phyloP scores from a whole-genome alignment of 2,113 vertebrate species.

The Trogon surrucura region DNA sequence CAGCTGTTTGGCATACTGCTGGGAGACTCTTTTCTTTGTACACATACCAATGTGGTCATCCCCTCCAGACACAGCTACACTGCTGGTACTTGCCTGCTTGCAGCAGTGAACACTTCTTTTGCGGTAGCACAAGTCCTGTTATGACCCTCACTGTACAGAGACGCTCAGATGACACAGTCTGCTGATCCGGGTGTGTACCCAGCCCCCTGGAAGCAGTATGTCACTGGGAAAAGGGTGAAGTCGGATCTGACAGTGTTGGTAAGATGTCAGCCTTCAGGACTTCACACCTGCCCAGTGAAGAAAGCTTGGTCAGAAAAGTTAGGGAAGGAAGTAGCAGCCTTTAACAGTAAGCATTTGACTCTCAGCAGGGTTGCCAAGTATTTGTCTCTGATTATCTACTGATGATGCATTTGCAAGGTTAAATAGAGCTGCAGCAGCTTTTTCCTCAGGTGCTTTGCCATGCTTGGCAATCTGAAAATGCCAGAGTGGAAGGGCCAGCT shows the following conservation, averaged over 20 bases:
- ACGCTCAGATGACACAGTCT: accelerated
- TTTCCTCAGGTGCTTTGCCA: neutral
- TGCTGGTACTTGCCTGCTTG: neutral
- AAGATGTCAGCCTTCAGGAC: neutral
- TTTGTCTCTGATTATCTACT: constrained; percentile 29
- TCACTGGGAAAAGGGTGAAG: neutral
- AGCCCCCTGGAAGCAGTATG: neutral
- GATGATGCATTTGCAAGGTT: neutral
- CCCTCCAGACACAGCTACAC: accelerated
- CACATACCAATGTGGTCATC: neutral
- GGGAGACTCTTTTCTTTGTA: neutral
- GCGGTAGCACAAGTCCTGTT: accelerated
- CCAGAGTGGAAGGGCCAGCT: neutral
- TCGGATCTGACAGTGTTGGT: neutral
- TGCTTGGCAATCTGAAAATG: neutral
- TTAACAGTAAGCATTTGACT: neutral
- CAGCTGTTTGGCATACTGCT: neutral
- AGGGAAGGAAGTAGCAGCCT: neutral
- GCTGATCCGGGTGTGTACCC: neutral
- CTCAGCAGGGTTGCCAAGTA: neutral
- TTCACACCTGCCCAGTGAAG: neutral
- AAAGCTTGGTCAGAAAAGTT: neutral
- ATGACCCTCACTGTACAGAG: accelerated
- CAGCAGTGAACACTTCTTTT: neutral
- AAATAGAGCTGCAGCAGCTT: neutral